These are phyloP conservation scores for Bombycilla garrulus DNA, from an alignment of 2,113 vertebrate genomes.

Conservation along the genomic window DNA sequence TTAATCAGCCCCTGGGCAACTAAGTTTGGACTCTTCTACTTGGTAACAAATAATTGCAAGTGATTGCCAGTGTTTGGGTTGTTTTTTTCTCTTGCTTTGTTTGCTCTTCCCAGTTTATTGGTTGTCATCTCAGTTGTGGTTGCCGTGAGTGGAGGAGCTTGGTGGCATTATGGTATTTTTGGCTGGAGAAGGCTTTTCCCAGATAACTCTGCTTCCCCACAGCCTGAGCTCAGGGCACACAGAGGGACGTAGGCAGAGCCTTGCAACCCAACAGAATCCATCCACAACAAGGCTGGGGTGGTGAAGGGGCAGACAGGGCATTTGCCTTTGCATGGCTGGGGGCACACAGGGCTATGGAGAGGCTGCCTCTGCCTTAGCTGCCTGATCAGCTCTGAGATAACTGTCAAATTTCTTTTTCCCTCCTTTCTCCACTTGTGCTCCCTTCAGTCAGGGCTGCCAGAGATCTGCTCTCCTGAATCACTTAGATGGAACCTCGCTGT, in stretches of 20 bases:
- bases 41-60: not conserved
- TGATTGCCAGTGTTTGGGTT: accelerated
- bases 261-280: accelerated
- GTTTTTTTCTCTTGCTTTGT: not conserved
- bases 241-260: not conserved
- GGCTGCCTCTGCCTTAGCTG: not conserved
- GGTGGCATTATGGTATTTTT: not conserved
- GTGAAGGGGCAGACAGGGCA: not conserved
- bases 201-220: not conserved
- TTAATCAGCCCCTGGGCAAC: not conserved
- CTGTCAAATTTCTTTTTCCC: not conserved
- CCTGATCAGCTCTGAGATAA: not conserved
- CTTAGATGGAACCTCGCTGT: not conserved
- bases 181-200: not conserved
- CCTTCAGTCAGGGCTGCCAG: too few species aligned
- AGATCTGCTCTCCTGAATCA: not conserved
- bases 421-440: not conserved
- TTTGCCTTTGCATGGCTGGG: accelerated
- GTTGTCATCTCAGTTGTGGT: accelerated
- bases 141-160: not conserved
- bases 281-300: accelerated
- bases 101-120: not conserved
- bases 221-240: not conserved
- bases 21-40: not conserved
- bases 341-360: not conserved